Base-by-base conservation (phyloP, 2,113 vertebrate species). In the Noturus placidus region DNA sequence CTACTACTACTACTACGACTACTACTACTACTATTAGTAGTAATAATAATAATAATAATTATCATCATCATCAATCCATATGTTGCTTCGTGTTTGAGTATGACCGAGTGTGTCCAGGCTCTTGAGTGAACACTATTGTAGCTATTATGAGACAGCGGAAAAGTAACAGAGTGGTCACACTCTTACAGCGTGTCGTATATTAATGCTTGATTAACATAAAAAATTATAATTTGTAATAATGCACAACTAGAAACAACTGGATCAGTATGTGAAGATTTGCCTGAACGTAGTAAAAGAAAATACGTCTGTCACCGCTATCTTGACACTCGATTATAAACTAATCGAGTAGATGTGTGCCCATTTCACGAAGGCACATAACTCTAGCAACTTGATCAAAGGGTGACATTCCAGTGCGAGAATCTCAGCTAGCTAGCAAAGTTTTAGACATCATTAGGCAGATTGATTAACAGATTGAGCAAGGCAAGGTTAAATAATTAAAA, bases 131-230 rank as follows among this genome's bases (percentile, higher is more conserved):
- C 9, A 63, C 80, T 87, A 52, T 72, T 89, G 57, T 72, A 30
- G n/a, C 30, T 86, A 33, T 79, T 17, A 63, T n/a, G 74, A 86
- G 70, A 19, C 30, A 38, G 76, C 63, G 35, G 57, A 84, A 76
- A 77, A 46, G 84, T 57, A 70, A 19, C 11, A 67, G 1, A 74
- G 35, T 38, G 35, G 35, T 25, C 25, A 14, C 35, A 27, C 56
- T 61, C 38, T n/a, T 38, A 13, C 22, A n/a, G 27, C 8, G 13
- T 11, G 42, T 22, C 4, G 13, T 46, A 72, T 38, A 38, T 11
- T 50, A 19, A 50, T 13, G n/a, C 38, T 30, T 50, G 25, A 27
- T 30, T 14, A 50, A 42, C 11, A 14, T 46, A 20, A 69, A 0
- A 0, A 33, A 52, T 52, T 22, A 50, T 65, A 50, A n/a, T 63